Percentiles rank a stretch among this genome's conserved stretches.
These are phyloP conservation scores for Serinus canaria DNA, from an alignment of 2,113 vertebrate genomes.

Conservation along the genomic window DNA sequence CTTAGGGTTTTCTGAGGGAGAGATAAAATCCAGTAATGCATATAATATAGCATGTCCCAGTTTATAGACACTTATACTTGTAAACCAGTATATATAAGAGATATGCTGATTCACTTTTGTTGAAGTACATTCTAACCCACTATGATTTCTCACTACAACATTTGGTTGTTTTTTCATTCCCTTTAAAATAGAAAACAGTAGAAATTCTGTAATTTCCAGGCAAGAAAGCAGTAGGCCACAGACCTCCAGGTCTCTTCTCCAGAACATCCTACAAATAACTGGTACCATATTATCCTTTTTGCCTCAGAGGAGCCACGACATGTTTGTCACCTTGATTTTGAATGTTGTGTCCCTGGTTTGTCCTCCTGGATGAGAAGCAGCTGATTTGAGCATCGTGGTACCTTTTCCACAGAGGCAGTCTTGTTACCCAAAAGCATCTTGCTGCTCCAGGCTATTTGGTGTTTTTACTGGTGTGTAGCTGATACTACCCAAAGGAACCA, in stretches of 20 bases:
- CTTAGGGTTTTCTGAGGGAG: background rate
- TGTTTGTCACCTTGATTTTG: background rate
- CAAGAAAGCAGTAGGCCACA: background rate
- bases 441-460: background rate
- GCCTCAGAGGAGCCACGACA: background rate
- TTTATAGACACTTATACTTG: background rate
- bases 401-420: background rate
- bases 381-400: background rate
- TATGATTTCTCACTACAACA: background rate
- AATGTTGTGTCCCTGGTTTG: background rate
- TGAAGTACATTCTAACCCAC: fast-evolving
- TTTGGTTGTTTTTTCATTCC: background rate
- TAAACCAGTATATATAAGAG: background rate
- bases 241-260: background rate
- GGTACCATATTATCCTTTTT: background rate
- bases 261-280: background rate
- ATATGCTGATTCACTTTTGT: background rate
- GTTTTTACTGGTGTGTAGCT: background rate
- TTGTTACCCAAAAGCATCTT: background rate
- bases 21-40: background rate
- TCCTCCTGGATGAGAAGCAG: background rate
- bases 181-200: background rate
- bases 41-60: background rate
- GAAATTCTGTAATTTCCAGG: background rate
- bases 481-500: background rate